phyloP scores from a whole-genome alignment of 2,113 vertebrate genomes.

The Cochlearius cochlearius region DNA sequence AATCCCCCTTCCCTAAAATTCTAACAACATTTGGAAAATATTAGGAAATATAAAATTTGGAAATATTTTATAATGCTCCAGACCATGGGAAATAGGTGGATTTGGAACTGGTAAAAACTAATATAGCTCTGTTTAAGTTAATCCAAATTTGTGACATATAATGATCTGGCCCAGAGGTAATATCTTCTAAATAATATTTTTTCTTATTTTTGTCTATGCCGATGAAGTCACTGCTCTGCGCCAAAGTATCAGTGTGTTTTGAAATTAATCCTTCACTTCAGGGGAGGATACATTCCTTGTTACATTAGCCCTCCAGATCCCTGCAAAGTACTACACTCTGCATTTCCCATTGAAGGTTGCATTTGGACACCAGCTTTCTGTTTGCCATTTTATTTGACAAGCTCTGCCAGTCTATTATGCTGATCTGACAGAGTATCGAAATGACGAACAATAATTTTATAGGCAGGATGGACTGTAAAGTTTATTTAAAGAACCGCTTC shows the following conservation, averaged over 20 bases:
- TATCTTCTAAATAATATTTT: background rate
- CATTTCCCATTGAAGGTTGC: background rate
- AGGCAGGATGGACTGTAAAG: background rate
- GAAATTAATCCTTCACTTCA: background rate
- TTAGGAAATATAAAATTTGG: constrained; percentile 28
- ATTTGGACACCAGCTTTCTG: background rate
- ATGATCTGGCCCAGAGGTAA: background rate
- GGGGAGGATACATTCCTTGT: background rate
- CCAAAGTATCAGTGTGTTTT: background rate
- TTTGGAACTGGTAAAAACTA: constrained; percentile 13
- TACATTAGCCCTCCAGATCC: background rate
- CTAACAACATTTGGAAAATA: constrained; percentile 37
- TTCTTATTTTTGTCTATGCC: background rate
- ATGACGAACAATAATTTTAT: background rate
- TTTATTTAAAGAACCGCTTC: background rate
- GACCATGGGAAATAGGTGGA: background rate
- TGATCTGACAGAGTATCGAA: background rate
- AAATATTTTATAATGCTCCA: background rate
- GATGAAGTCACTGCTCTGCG: background rate
- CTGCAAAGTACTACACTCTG: background rate
- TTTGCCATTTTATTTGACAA: background rate
- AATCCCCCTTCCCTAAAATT: background rate
- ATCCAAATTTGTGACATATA: constrained; percentile 1
- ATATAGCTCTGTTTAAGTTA: background rate
- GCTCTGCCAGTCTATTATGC: background rate